Conservation (phyloP, 2,113 vertebrate genomes). For the Orycteropus afer region DNA sequence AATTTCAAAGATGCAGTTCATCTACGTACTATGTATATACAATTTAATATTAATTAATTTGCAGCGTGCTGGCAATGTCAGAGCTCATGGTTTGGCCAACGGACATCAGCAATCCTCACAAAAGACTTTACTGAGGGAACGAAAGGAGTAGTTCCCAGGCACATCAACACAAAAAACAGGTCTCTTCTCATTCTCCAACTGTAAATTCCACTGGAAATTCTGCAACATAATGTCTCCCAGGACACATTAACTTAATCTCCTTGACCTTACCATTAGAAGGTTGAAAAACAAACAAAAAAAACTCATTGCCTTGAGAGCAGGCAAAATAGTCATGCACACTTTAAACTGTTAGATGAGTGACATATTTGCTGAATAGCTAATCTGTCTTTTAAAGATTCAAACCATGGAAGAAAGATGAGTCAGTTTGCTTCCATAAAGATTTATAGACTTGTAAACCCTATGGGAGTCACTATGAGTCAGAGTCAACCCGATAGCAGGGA, state of each 20-base stretch:
- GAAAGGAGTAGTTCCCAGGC: not conserved
- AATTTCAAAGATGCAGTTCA: not conserved
- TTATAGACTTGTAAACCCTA: no score
- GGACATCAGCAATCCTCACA: not conserved
- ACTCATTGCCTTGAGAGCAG: not conserved
- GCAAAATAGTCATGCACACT: not conserved
- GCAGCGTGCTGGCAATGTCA: not conserved
- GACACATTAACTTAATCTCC: not conserved
- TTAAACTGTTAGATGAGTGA: not conserved
- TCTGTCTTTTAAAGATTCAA: not conserved
- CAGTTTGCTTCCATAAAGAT: no score
- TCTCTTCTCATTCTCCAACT: not conserved
- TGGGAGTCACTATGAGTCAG: no score
- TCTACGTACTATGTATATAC: not conserved
- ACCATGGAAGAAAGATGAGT: not conserved
- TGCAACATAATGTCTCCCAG: not conserved
- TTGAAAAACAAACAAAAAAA: not conserved
- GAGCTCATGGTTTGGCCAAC: not conserved
- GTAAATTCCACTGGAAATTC: not conserved
- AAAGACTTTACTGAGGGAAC: not conserved
- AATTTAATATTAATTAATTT: not conserved
- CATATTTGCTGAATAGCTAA: not conserved
- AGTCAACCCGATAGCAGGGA: no score
- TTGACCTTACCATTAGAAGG: not conserved
- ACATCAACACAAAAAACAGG: not conserved